Evolutionary conservation across 2,797 vertebrate genomes (phyloP).

Genomic region (Labeo calbasu): DNA sequence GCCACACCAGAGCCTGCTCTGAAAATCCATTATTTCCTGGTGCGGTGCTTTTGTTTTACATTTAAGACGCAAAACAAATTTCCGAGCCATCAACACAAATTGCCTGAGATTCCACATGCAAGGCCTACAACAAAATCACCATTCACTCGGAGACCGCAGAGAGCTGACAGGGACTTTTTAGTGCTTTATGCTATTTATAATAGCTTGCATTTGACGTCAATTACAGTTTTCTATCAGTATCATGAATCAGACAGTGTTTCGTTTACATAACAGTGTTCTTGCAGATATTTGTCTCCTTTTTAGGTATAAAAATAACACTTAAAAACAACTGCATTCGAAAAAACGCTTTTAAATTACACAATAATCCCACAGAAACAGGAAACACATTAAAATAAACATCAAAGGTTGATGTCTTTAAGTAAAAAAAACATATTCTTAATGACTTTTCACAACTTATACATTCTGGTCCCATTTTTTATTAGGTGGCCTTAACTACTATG

Average conservation of each 20-base stretch:
- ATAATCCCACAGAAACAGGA: no score
- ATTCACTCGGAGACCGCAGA: not conserved
- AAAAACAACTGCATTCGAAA: not conserved
- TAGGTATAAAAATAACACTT: not conserved
- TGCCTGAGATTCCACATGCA: conserved; percentile 29
- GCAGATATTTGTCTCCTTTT: not conserved
- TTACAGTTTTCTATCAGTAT: not conserved
- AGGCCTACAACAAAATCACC: not conserved
- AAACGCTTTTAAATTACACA: not conserved
- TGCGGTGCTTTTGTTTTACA: conserved; percentile 42
- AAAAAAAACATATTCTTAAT: no score
- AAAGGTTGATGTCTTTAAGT: no score
- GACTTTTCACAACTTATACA: no score
- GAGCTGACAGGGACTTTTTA: not conserved
- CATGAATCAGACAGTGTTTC: not conserved
- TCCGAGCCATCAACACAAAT: conserved; percentile 23
- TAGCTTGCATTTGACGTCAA: not conserved
- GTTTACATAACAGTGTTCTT: not conserved
- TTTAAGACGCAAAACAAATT: conserved; percentile 44
- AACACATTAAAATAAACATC: no score
- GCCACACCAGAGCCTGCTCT: conserved; percentile 46
- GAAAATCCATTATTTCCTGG: conserved; percentile 55
- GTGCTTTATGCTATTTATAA: not conserved
- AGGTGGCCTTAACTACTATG: no score
- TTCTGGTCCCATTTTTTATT: no score